These are phyloP conservation scores for Myzus persicae DNA, from an alignment of 1,140 invertebrate genomes.

Conservation along the genomic window DNA sequence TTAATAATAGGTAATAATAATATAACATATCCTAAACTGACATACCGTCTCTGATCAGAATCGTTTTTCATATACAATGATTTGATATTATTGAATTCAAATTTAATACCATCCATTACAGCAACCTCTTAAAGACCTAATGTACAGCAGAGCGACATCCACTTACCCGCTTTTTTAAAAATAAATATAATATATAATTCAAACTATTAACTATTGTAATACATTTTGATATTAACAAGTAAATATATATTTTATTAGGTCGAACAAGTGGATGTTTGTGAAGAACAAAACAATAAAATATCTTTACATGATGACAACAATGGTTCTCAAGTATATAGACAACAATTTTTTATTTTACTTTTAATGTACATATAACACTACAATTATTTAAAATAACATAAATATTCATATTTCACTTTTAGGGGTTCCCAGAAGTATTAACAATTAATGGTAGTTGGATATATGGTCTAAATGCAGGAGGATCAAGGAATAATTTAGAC, in stretches of 20 bases:
- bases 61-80: no score
- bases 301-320: constrained; percentile 34
- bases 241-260: background rate
- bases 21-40: no score
- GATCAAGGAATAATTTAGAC: constrained; percentile 59
- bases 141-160: no score
- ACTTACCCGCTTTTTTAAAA: no score
- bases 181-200: background rate
- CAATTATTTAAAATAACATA: background rate
- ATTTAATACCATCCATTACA: no score
- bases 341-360: background rate
- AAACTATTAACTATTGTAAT: background rate
- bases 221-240: background rate
- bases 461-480: constrained; percentile 56
- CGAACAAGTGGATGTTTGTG: constrained; percentile 50
- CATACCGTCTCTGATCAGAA: no score
- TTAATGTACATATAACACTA: background rate
- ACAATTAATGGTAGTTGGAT: constrained; percentile 58
- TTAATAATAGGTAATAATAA: no score
- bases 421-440: constrained; percentile 49
- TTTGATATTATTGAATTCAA: no score
- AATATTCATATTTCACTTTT: background rate
- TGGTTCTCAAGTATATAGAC: background rate
- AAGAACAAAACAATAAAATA: constrained; percentile 41
- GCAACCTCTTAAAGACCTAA: no score